phyloP scores from a whole-genome alignment of 2,888 invertebrate genomes.

The Eupithecia vulgata region DNA sequence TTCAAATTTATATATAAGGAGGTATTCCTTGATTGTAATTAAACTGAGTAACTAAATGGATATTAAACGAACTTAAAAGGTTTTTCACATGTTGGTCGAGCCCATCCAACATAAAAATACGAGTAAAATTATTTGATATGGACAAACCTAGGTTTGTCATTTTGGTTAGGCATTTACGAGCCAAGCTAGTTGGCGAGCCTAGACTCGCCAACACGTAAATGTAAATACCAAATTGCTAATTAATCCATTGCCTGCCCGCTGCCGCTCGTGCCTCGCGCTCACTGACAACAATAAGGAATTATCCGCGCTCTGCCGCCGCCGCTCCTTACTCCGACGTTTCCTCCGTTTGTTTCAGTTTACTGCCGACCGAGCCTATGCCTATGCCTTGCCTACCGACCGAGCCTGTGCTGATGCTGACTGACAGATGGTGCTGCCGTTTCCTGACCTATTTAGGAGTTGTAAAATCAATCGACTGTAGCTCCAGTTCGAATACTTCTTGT shows the following conservation, averaged over 20 bases:
- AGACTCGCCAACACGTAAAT: not conserved
- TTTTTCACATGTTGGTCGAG: not conserved
- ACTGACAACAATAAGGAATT: constrained; percentile 70
- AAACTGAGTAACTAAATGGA: too few species aligned
- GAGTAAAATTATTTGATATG: too few species aligned
- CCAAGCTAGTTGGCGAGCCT: too few species aligned
- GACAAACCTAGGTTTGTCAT: too few species aligned
- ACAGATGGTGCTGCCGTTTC: constrained; percentile 32
- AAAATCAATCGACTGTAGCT: not conserved
- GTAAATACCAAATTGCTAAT: not conserved
- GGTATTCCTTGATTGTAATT: too few species aligned
- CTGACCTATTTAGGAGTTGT: constrained; percentile 8
- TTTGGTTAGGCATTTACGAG: too few species aligned
- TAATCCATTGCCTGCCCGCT: constrained; percentile 15
- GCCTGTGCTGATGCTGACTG: not conserved
- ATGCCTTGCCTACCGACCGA: too few species aligned
- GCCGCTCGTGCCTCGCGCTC: not conserved
- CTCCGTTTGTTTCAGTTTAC: constrained; percentile 41
- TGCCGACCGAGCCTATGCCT: not conserved
- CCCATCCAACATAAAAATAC: too few species aligned
- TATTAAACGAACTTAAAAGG: too few species aligned
- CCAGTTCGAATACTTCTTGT: not conserved
- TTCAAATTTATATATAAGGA: too few species aligned
- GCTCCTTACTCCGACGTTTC: constrained; percentile 62
- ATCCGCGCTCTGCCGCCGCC: constrained; percentile 64